Evolutionary conservation across 2,888 invertebrate genomes (phyloP), one percentile per base, ranked within the genome.

Genomic region (Onthophagus sagittarius): DNA sequence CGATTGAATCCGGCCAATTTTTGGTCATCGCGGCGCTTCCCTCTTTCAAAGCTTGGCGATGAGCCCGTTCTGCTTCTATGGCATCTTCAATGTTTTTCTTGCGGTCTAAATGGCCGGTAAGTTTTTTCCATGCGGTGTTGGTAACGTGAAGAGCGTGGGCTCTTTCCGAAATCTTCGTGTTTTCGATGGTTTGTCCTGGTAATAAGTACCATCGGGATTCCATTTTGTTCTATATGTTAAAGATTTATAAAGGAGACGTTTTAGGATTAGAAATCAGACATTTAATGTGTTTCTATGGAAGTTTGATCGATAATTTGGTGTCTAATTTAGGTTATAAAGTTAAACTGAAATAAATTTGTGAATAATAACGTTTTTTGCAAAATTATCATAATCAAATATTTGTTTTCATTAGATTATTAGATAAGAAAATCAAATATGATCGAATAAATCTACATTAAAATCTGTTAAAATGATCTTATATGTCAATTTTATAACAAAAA

Each of bases 1-100:
- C 84, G 62, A 85, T 79, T 0, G 86, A 86, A 64, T 86, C 84
- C n/a, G 82, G 83, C 87, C 86, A 88, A 71, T 80, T 81, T 76
- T 83, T 82, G 0, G 85, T 86, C 84, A 88, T 84, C 7, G 81
- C 80, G 63, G 84, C 82, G 0, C 86, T 86, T 0, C 82, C 85
- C 13, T 86, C 81, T 73, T 85, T 85, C 31, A 87, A 75, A 62
- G 84, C 82, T 63, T 82, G 79, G 64, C 82, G 83, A 23, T 84
- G 81, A 5, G 83, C 84, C 7, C 81, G 78, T 63, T 87, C 86
- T 53, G 83, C 82, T 1, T 85, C 85, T 0, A 79, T 75, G 1
- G 79, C 78, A 73, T 83, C 83, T 67, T 76, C 76, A 31, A 79
- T 77, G 13, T 81, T 78, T 15, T 81, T 79, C 11, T 81, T 82